Evolutionary conservation across 2,888 invertebrate species (phyloP).

Genomic region (Euspilapteryx auroguttella): DNA sequence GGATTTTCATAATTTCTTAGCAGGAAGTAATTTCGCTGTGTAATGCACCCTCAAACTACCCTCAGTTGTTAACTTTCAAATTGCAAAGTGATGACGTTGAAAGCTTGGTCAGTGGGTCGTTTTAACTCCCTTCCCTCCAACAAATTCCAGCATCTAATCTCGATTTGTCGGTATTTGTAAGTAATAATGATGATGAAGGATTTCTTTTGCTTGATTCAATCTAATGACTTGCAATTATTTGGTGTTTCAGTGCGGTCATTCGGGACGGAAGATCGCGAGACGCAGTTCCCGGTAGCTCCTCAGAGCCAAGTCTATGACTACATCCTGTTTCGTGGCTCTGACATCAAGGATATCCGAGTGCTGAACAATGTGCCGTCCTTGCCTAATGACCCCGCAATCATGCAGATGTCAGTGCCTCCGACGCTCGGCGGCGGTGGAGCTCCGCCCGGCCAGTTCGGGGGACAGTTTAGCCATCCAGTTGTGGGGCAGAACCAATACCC

Average conservation of each 20-base stretch:
- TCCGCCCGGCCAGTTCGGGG: constrained; percentile 63
- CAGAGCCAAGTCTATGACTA: constrained; percentile 98
- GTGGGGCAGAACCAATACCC: constrained; percentile 61
- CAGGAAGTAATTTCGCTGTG: constrained; percentile 11
- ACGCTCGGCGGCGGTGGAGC: constrained; percentile 63
- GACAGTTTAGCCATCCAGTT: constrained; percentile 71
- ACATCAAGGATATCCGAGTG: constrained; percentile 98
- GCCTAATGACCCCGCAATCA: constrained; percentile 98
- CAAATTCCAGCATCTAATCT: too few species aligned
- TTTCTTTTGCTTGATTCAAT: too few species aligned
- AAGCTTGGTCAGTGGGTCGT: too few species aligned
- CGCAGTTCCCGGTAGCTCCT: constrained; percentile 92
- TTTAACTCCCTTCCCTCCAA: too few species aligned
- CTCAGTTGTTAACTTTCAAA: constrained; percentile 19
- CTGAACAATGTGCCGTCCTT: constrained; percentile 84
- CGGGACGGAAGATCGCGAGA: constrained; percentile 97
- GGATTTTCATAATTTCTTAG: constrained; percentile 11
- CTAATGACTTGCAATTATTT: too few species aligned
- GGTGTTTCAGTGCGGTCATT: constrained; percentile 88
- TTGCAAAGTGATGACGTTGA: too few species aligned
- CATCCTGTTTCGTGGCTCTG: constrained; percentile 96
- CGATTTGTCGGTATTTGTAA: too few species aligned
- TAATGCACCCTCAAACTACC: constrained; percentile 15
- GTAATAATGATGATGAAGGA: too few species aligned
- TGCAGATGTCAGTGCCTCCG: constrained; percentile 82